Conservation (phyloP, 1,140 invertebrate species). For the Leptoteleia sp. region DNA sequence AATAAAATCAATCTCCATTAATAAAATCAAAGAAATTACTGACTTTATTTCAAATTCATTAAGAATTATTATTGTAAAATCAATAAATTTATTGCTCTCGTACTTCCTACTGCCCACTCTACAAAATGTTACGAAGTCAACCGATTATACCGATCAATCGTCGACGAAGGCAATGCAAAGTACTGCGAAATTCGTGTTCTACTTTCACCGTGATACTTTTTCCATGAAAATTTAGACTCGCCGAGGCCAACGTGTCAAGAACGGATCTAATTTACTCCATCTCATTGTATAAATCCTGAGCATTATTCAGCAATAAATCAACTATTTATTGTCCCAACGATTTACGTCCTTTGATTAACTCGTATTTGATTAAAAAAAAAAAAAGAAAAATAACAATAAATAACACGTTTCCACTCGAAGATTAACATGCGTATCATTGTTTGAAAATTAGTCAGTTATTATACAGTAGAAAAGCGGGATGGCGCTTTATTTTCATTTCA, state of each 20-base stretch:
- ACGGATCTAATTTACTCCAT: slow-evolving; percentile 42
- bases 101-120: slow-evolving; percentile 1
- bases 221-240: slow-evolving; percentile 52
- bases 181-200: slow-evolving; percentile 53
- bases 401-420: slow-evolving; percentile 19
- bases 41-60: no score
- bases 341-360: slow-evolving; percentile 38
- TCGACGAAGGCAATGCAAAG: slow-evolving; percentile 38
- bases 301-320: slow-evolving; percentile 13
- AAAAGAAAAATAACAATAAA: not conserved
- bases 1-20: no score
- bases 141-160: slow-evolving; percentile 36
- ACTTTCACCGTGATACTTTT: slow-evolving; percentile 62
- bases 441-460: slow-evolving; percentile 50
- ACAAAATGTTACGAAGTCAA: slow-evolving; percentile 22
- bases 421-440: slow-evolving; percentile 56
- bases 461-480: slow-evolving; percentile 52
- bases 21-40: no score
- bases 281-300: slow-evolving; percentile 1
- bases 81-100: no score
- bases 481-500: slow-evolving; percentile 60
- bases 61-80: no score
- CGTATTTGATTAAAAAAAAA: slow-evolving; percentile 18
- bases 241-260: slow-evolving; percentile 45
- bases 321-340: slow-evolving; percentile 8